Evolutionary conservation across 2,797 vertebrate species (phyloP).

Genomic region (Parauchenoglanis punctatus): DNA sequence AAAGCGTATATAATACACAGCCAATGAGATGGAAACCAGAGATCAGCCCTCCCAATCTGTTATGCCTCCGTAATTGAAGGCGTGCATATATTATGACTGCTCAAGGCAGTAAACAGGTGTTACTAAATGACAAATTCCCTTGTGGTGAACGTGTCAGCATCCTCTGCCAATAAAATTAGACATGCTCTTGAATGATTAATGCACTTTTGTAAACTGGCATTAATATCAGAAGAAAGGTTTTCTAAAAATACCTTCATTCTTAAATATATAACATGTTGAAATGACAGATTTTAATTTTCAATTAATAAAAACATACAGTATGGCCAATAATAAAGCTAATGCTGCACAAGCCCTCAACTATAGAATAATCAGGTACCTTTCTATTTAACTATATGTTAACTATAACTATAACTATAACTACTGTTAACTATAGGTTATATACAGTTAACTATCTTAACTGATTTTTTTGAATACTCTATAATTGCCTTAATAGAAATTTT

Average conservation of each 20-base stretch:
- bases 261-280: background rate
- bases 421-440: no score
- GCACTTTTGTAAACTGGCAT: background rate
- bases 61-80: constrained; percentile 19
- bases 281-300: background rate
- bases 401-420: no score
- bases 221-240: background rate
- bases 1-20: background rate
- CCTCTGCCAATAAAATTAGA: constrained; percentile 13
- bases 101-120: constrained; percentile 21
- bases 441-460: no score
- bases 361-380: background rate
- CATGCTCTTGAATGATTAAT: background rate
- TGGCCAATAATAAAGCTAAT: background rate
- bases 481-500: background rate
- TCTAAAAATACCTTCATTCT: background rate
- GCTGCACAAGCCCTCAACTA: background rate
- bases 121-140: constrained; percentile 5
- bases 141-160: background rate
- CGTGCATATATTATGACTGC: constrained; percentile 5
- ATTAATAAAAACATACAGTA: background rate
- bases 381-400: no score
- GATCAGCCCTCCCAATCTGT: background rate
- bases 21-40: background rate
- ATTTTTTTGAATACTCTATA: background rate